A percentile compares a stretch with the other conserved stretches of the same genome.
These are phyloP conservation scores for Zoroaster sp. DNA, from an alignment of 53 echinoderm and acorn worm genomes.

Conservation along the genomic window DNA sequence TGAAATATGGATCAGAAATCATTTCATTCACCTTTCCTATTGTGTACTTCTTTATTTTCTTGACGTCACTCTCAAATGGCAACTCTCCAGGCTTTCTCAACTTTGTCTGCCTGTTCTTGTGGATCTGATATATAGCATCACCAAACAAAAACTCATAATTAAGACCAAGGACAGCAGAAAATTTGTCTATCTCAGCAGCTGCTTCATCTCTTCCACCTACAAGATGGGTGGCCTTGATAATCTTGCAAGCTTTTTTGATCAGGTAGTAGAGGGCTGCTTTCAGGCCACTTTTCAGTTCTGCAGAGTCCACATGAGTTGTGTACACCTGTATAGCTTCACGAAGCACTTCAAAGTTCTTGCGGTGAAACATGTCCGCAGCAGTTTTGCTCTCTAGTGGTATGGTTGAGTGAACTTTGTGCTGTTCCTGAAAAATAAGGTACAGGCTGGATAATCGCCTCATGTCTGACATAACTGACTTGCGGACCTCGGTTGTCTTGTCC, in stretches of 20 bases:
- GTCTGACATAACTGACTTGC: conserved; percentile 70
- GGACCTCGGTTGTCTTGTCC: conserved; percentile 65
- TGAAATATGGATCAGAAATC: neutral
- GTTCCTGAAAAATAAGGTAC: conserved; percentile 42
- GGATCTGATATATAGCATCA: conserved; percentile 63
- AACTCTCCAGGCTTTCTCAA: conserved; percentile 57
- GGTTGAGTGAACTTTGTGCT: conserved; percentile 27
- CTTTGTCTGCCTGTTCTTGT: conserved; percentile 46
- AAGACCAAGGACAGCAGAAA: conserved; percentile 60
- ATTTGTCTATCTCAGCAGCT: conserved; percentile 70
- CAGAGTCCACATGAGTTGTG: conserved; percentile 36
- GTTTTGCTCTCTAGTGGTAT: neutral
- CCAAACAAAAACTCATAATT: conserved; percentile 56
- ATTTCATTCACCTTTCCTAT: conserved; percentile 1
- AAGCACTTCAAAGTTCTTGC: conserved; percentile 59
- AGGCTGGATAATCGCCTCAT: conserved; percentile 65
- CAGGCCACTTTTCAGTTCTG: conserved; percentile 56
- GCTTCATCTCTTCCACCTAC: conserved; percentile 29
- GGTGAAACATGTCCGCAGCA: conserved; percentile 62
- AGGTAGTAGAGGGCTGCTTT: conserved; percentile 68
- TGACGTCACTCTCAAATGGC: conserved; percentile 68
- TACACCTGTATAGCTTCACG: conserved; percentile 51
- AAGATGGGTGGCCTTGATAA: conserved; percentile 63
- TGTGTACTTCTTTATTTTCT: conserved; percentile 53
- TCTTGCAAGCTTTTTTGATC: conserved; percentile 56